Base-by-base conservation (phyloP, 2,888 invertebrate genomes). In the Suillia variegata region DNA sequence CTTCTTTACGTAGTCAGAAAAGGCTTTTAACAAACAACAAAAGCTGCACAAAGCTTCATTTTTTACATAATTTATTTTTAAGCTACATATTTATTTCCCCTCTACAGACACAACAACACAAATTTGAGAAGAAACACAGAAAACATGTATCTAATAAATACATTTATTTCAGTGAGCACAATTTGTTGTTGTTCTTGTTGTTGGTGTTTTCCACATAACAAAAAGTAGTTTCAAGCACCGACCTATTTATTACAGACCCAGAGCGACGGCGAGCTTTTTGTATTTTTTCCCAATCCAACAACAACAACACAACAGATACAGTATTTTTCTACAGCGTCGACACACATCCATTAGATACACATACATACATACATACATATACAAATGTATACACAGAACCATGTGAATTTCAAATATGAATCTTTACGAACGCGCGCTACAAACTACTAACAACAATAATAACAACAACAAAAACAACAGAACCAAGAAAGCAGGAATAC, bases 331-430 rank as follows among this genome's bases (percentile, higher is more conserved):
- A 2, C 24, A 26, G 50, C 31, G 26, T 12, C 13, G 26, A 47
- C 13, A 26, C 33, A 42, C 56, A 63, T 53, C 50, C 42, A 54
- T 42, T 59, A 64, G 65, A 65, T 67, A 69, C 67, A 63, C 48
- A 65, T 67, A 69, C 67, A 63, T 42, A 58, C 59, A 59, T 31
- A 38, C n/a, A 52, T 33, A 56, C 34, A 59, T 33, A 10, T 38
- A 38, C 6, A 10, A 38, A 13, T 10, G 15, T n/a, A 38, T n/a
- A 38, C 4, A 13, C 12, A n/a, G 31, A 31, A 31, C 12, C 31
- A 31, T 31, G n/a, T n/a, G n/a, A 31, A 31, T 8, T 8, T 31
- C 6, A 31, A 31, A 12, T 31, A 31, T 8, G 12, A 31, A 31
- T 6, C 12, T 31, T 31, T 6, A 12, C 31, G 31, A 31, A n/a